These are phyloP conservation scores for Sebastes kiyomatsui DNA, from an alignment of 2,797 vertebrate genomes.

Conservation along the genomic window DNA sequence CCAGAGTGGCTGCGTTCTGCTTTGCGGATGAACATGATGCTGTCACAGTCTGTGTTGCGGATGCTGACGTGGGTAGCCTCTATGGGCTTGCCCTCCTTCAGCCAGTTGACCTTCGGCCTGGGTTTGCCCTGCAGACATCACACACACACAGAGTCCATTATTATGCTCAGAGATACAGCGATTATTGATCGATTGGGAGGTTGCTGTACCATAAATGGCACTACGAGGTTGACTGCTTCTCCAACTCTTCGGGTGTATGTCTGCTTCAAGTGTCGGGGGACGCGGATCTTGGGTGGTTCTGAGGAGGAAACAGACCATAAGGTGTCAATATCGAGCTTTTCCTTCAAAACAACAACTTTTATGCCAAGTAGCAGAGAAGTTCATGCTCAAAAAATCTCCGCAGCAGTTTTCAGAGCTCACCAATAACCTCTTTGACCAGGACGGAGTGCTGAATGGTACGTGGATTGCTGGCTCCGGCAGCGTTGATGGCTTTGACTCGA, in stretches of 20 bases:
- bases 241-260: conserved; percentile 94
- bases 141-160: neutral
- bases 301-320: conserved; percentile 7
- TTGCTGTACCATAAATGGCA: conserved; percentile 92
- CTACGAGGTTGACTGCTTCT: conserved; percentile 95
- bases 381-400: neutral
- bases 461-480: conserved; percentile 90
- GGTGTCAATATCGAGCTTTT: neutral
- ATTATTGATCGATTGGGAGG: neutral
- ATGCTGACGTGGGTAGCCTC: conserved; percentile 92
- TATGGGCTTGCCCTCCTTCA: conserved; percentile 88
- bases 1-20: conserved; percentile 95
- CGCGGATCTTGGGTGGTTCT: conserved; percentile 97
- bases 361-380: neutral
- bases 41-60: conserved; percentile 95
- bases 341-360: neutral
- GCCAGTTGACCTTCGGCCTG: conserved; percentile 93
- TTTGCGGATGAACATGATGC: conserved; percentile 97
- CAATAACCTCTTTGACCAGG: conserved; percentile 95
- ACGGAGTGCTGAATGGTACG: conserved; percentile 90
- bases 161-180: neutral
- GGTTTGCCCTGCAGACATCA: conserved; percentile 88
- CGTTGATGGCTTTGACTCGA: conserved; percentile 93
- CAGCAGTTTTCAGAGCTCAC: conserved; percentile 76
- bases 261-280: conserved; percentile 96